Evolutionary conservation across 2,113 vertebrate genomes (phyloP).

Genomic region (Engystomops pustulosus): DNA sequence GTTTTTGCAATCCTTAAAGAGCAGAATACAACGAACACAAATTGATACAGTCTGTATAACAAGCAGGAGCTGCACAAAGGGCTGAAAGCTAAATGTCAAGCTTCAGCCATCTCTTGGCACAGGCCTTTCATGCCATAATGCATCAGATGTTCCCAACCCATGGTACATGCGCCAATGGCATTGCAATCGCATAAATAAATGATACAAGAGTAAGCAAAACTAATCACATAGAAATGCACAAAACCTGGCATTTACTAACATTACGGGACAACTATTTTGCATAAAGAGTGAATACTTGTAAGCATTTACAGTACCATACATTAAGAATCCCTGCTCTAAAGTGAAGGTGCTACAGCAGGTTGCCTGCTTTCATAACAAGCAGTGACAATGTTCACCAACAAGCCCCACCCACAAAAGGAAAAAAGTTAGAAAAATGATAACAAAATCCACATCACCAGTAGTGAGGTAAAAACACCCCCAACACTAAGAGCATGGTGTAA

Average conservation of each 20-base stretch:
- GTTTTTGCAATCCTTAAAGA: background rate
- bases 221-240: background rate
- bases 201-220: background rate
- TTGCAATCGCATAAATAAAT: background rate
- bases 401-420: too few species aligned
- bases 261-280: background rate
- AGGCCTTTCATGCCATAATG: background rate
- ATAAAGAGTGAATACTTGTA: background rate
- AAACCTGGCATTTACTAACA: background rate
- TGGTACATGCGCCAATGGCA: background rate
- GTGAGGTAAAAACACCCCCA: background rate
- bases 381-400: conserved; percentile 1
- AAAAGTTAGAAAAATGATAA: background rate
- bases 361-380: background rate
- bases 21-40: background rate
- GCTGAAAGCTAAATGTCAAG: background rate
- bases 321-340: background rate
- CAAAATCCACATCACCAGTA: background rate
- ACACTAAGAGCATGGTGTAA: background rate
- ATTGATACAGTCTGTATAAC: background rate
- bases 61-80: background rate
- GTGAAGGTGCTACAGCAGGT: conserved; percentile 21
- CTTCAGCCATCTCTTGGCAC: background rate
- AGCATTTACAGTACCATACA: background rate
- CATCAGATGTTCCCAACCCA: background rate